phyloP scores from a whole-genome alignment of 2,888 invertebrate species.

The Incurvaria masculella region DNA sequence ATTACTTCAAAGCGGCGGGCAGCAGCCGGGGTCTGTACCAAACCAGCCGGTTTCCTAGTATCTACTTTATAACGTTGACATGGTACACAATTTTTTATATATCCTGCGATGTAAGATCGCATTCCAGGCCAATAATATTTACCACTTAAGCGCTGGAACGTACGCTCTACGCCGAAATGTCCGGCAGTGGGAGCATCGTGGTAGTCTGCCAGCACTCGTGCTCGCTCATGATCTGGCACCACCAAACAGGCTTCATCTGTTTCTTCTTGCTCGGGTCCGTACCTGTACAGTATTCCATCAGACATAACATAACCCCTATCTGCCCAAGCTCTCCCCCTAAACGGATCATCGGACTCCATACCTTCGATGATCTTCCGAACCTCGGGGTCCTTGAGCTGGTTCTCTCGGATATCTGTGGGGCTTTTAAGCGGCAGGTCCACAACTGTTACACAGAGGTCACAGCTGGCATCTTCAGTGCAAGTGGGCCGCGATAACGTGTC shows the following conservation, averaged over 20 bases:
- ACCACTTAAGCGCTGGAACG: slow-evolving; percentile 11
- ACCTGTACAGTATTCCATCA: too few relatives aligned
- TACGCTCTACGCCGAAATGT: slow-evolving; percentile 19
- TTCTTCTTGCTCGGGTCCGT: slow-evolving; percentile 2
- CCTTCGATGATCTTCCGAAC: too few relatives aligned
- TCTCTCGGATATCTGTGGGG: too few relatives aligned
- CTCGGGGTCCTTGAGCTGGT: too few relatives aligned
- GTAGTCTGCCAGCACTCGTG: slow-evolving; percentile 12
- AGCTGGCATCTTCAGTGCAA: too few relatives aligned
- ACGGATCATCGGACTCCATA: too few relatives aligned
- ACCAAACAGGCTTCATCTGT: slow-evolving; percentile 15
- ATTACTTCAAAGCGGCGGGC: slow-evolving; percentile 17
- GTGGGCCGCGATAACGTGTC: too few relatives aligned
- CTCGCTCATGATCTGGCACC: slow-evolving; percentile 14
- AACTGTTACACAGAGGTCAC: too few relatives aligned
- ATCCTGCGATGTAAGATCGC: slow-evolving; percentile 16
- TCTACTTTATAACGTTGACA: slow-evolving; percentile 24
- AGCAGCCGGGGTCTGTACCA: slow-evolving; percentile 11
- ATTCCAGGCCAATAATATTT: slow-evolving; percentile 22
- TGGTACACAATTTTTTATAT: slow-evolving; percentile 19
- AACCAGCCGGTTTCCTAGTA: slow-evolving; percentile 24
- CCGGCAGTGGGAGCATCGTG: slow-evolving; percentile 19
- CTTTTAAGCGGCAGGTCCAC: too few relatives aligned
- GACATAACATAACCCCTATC: too few relatives aligned
- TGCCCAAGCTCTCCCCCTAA: too few relatives aligned